Evolutionary conservation across 2,113 vertebrate genomes (phyloP), one percentile per base, ranked within the genome.

Genomic region (Oreochromis niloticus): DNA sequence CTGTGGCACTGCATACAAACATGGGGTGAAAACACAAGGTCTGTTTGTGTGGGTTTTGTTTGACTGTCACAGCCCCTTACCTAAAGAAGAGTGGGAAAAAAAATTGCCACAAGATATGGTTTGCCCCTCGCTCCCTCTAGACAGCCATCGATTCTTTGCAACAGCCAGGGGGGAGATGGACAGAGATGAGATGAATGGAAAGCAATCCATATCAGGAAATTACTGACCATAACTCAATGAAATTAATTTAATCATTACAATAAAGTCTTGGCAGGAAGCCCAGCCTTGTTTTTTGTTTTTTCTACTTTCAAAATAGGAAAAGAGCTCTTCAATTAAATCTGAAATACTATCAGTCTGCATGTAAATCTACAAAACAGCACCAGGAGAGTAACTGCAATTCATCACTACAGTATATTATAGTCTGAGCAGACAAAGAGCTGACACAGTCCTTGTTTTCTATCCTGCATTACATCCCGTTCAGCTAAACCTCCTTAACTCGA

Each of bases 1-100:
- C 43, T 14, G 66, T 91, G 94, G 92, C 63, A 39, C 55, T 85
- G 91, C 91, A 92, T 92, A 87, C 84, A 93, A 94, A 87, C 91
- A 83, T n/a, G 1, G 73, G 80, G 54, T 13, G 79, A 71, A 85
- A 84, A 90, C 90, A 93, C 89, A 88, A 84, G 87, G 66, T 66
- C 79, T 43, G 80, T 90, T 94, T 84, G 78, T 84, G 82, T 57
- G 13, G 57, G 39, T 81, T 78, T 81, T 90, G 89, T 94, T 88
- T 84, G 83, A 86, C 78, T 89, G 86, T 55, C 61, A 59, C 86
- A 22, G 92, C 81, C 71, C 85, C 81, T 87, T 32, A 91, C 91
- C 79, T 92, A 82, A 57, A 82, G 63, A 22, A 24, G 61, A 80
- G 71, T 10, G 30, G 41, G 61, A 0, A 3, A 80, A 81, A 83